Percentiles rank a stretch among this genome's conserved stretches.
These are phyloP conservation scores for Acomys russatus DNA, from an alignment of 2,797 vertebrate genomes.

Conservation along the genomic window DNA sequence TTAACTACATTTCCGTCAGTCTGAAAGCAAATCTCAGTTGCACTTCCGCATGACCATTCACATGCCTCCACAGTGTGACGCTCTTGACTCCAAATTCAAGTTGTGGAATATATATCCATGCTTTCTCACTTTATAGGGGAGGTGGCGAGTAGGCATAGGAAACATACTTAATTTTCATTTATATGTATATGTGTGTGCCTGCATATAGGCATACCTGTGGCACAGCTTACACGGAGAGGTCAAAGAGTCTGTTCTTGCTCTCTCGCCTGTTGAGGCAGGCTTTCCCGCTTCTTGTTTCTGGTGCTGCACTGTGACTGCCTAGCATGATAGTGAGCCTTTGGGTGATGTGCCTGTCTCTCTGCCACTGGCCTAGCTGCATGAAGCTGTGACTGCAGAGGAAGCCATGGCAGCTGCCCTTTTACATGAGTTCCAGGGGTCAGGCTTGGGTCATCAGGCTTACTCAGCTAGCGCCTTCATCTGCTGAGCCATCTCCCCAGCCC, in stretches of 20 bases:
- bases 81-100: neutral
- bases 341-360: neutral
- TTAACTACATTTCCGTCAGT: neutral
- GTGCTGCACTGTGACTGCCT: neutral
- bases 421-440: neutral
- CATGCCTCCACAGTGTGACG: neutral
- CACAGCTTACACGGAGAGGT: neutral
- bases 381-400: too few species aligned
- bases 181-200: neutral
- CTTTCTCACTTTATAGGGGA: neutral
- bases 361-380: neutral
- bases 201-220: neutral
- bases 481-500: neutral
- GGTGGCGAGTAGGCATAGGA: neutral
- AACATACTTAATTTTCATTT: neutral
- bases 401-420: neutral
- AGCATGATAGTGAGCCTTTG: neutral
- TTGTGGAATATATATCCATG: neutral
- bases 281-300: neutral
- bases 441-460: neutral
- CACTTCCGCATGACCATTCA: neutral
- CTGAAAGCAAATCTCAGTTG: conserved; percentile 9
- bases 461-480: too few species aligned
- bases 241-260: neutral
- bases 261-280: neutral